These are phyloP conservation scores for Leptarthrus brevirostris DNA, from an alignment of 2,888 invertebrate genomes.

Conservation along the genomic window DNA sequence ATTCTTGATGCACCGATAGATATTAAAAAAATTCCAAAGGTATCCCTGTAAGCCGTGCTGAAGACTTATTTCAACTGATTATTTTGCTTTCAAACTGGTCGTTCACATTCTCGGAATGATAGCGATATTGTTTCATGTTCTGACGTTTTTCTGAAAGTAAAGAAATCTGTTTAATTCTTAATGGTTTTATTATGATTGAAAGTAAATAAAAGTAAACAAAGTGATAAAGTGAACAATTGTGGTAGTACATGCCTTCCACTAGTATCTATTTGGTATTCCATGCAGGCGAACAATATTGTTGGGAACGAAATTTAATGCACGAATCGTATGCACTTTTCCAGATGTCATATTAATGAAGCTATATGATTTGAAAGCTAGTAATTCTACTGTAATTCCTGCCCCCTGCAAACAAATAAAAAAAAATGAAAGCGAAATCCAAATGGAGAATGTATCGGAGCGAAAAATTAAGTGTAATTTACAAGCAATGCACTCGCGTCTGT, in stretches of 20 bases:
- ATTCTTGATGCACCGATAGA: constrained; percentile 15
- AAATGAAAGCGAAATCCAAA: not conserved
- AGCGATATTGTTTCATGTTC: not conserved
- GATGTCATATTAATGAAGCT: constrained; percentile 34
- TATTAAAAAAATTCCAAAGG: not conserved
- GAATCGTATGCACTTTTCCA: constrained; percentile 6
- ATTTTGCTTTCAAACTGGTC: not conserved
- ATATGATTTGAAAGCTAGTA: constrained; percentile 4
- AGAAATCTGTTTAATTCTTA: not conserved
- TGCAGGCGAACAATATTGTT: too few species aligned
- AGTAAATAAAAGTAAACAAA: not conserved
- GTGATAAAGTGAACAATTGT: not conserved
- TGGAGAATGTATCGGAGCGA: not conserved
- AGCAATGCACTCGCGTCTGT: constrained; percentile 5
- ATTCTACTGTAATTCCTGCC: constrained; percentile 4
- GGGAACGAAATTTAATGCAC: too few species aligned
- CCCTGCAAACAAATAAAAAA: not conserved
- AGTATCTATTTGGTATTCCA: constrained; percentile 23
- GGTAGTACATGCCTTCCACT: not conserved
- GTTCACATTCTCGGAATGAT: not conserved
- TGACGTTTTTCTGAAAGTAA: not conserved
- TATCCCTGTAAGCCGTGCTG: not conserved
- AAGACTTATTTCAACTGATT: not conserved
- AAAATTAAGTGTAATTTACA: constrained; percentile 19
- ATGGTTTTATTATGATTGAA: not conserved